Evolutionary conservation across 2,888 invertebrate species (phyloP), one percentile per base, ranked within the genome.

Genomic region (Pardosa pseudoannulata): DNA sequence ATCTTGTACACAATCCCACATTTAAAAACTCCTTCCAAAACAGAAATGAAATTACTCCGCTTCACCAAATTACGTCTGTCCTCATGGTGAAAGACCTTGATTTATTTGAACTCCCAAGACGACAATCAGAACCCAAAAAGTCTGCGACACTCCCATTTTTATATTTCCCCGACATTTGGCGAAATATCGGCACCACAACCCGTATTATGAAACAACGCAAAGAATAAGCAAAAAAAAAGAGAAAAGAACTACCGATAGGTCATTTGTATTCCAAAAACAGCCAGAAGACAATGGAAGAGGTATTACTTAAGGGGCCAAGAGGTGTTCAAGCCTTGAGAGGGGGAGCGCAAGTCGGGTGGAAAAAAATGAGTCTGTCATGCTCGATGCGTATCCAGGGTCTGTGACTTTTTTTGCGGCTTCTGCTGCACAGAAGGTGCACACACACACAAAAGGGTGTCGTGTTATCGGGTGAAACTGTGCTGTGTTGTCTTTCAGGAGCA

Each of bases 271-370:
- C 23, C 23, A 56, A 23, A 23, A 56, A 56, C 56, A 23, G 56
- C 16, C 3, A 56, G 23, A 56, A n/a, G 56, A 56, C 56, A 56
- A 56, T 56, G 56, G 56, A n/a, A 23, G 11, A 56, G 19, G n/a
- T 23, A 56, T 56, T 56, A 56, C 23, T 56, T 56, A 56, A 56
- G 23, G 23, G 56, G 23, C 23, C n/a, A n/a, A 56, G 2, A 56
- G 56, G 56, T 56, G 56, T 56, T 56, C 56, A 56, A 56, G 56
- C 56, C 56, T 56, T 56, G 56, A 56, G 56, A 23, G 23, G 56
- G 23, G 23, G 56, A 56, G 23, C 23, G n/a, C 56, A 23, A 11
- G n/a, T 56, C 23, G 56, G n/a, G n/a, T n/a, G n/a, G n/a, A n/a
- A n/a, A 56, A 56, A 56, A 56, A 23, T 3, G n/a, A 23, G 23